These are phyloP conservation scores for Podilymbus podiceps DNA, from an alignment of 2,113 vertebrate species.

Conservation along the genomic window DNA sequence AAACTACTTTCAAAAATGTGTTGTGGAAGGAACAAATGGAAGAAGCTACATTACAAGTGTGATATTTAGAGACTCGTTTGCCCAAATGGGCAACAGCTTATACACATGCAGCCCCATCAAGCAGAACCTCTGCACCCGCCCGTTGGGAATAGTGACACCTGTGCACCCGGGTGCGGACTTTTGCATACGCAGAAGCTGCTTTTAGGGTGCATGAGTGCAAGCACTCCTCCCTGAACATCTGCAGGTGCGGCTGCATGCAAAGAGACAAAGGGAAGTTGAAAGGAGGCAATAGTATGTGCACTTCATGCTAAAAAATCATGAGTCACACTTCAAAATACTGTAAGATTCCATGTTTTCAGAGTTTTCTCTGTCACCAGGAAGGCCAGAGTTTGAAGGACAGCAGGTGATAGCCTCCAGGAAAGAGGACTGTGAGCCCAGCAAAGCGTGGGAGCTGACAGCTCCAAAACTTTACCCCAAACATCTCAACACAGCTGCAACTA, in stretches of 20 bases:
- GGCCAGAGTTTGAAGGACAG: not conserved
- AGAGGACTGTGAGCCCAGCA: not conserved
- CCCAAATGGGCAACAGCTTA: slow-evolving; percentile 4
- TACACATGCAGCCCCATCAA: not conserved
- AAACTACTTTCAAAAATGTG: not conserved
- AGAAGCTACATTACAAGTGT: not conserved
- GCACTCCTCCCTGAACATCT: slow-evolving; percentile 53
- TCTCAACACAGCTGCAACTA: not conserved
- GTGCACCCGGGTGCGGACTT: slow-evolving; percentile 49
- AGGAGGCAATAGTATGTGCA: not conserved
- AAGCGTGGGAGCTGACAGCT: not conserved
- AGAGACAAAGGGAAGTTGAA: slow-evolving; percentile 52
- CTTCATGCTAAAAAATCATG: slow-evolving; percentile 22
- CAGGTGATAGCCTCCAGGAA: not conserved
- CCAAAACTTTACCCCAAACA: not conserved
- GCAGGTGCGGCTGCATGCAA: slow-evolving; percentile 63
- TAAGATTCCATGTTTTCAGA: not conserved
- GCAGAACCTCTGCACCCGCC: slow-evolving; percentile 47
- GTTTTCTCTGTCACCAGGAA: not conserved
- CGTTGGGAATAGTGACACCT: slow-evolving; percentile 48
- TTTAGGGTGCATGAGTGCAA: slow-evolving; percentile 38
- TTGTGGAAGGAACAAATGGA: not conserved
- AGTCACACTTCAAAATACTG: slow-evolving; percentile 10
- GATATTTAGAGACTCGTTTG: not conserved
- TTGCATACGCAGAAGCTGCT: slow-evolving; percentile 61